Evolutionary conservation across 2,113 vertebrate genomes (phyloP).

Genomic region (Eurystomus gularis): DNA sequence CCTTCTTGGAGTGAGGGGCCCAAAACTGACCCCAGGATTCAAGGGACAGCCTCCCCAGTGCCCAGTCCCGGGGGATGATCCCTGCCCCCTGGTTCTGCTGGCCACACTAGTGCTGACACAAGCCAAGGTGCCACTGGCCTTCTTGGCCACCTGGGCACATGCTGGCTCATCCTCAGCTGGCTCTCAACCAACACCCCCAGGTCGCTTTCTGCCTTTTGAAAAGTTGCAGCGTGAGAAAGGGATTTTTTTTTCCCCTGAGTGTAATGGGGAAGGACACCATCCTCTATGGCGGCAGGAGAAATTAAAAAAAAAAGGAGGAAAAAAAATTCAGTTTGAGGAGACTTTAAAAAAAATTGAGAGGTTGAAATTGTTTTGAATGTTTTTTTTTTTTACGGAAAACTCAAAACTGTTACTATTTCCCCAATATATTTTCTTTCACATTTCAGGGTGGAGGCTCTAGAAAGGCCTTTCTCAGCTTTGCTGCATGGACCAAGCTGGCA

Average conservation of each 20-base stretch:
- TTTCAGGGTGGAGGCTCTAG: neutral
- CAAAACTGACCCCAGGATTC: too few species aligned
- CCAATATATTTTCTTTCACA: neutral
- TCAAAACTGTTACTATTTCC: neutral
- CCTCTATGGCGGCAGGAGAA: neutral
- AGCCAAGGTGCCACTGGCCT: too few species aligned
- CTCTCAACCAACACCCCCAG: too few species aligned
- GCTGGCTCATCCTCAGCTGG: too few species aligned
- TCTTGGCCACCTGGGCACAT: too few species aligned
- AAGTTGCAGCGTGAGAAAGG: neutral
- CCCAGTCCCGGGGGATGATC: too few species aligned
- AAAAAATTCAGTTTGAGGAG: neutral
- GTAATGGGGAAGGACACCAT: neutral
- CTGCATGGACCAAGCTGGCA: neutral
- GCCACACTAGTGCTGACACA: too few species aligned
- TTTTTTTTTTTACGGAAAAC: neutral
- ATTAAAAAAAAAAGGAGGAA: neutral
- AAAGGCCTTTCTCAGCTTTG: neutral
- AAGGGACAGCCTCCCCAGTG: too few species aligned
- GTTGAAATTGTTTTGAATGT: neutral
- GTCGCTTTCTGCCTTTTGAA: neutral
- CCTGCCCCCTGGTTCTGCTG: too few species aligned
- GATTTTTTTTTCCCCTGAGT: fast-evolving
- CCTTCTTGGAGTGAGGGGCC: too few species aligned
- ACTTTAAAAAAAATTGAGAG: neutral